Evolutionary conservation across 2,797 vertebrate species (phyloP).

Genomic region (Ammospiza maritima): DNA sequence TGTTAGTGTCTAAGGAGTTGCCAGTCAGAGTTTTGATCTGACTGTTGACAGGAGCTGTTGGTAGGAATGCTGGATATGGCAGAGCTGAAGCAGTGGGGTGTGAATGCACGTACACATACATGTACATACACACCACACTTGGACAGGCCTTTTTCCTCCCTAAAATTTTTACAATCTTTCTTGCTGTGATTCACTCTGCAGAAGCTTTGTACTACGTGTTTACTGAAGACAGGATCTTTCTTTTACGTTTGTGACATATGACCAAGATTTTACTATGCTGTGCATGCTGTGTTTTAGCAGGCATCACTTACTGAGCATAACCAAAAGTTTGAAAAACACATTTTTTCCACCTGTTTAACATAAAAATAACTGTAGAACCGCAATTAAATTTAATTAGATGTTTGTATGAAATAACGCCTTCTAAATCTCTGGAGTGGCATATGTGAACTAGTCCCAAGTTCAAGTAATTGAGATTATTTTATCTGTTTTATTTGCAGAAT

Average conservation of each 20-base stretch:
- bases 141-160: neutral
- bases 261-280: neutral
- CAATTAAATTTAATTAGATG: constrained; percentile 1
- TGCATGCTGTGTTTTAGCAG: neutral
- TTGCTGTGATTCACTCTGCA: neutral
- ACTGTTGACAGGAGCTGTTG: neutral
- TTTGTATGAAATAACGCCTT: constrained; percentile 15
- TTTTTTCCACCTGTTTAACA: neutral
- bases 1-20: neutral
- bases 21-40: neutral
- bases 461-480: constrained; percentile 32
- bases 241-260: neutral
- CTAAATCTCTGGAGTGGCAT: neutral
- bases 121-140: no score
- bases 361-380: neutral
- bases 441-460: neutral
- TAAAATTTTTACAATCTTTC: neutral
- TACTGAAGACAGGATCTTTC: neutral
- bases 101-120: neutral
- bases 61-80: neutral
- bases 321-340: neutral
- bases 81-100: neutral
- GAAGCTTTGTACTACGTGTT: neutral
- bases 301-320: neutral
- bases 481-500: constrained; percentile 32